Conservation (phyloP, 2,888 invertebrate genomes). For the Heteromurus nitidus region DNA sequence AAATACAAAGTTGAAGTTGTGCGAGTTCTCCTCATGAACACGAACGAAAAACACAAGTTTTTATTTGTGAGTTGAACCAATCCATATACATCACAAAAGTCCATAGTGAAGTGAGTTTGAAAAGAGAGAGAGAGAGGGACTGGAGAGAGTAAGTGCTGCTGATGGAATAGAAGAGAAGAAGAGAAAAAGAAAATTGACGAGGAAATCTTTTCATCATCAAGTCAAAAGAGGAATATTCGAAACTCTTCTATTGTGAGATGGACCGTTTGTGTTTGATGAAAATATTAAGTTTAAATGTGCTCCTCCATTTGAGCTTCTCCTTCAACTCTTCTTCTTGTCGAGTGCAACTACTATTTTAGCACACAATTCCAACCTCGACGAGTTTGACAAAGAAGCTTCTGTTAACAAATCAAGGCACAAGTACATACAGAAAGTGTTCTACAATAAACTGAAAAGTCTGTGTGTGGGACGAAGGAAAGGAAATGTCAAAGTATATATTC, state of each 20-base stretch:
- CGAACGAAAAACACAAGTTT: background rate
- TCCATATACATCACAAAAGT: background rate
- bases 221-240: constrained; percentile 27
- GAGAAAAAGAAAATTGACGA: constrained; percentile 43
- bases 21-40: constrained; percentile 9
- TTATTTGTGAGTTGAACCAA: too few species aligned
- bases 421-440: background rate
- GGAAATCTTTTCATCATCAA: constrained; percentile 52
- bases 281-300: constrained; percentile 22
- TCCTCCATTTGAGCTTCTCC: constrained; percentile 15
- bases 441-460: background rate
- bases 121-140: too few species aligned
- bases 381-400: background rate
- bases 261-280: constrained; percentile 41
- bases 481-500: constrained; percentile 28
- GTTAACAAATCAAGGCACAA: constrained; percentile 38
- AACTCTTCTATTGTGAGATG: constrained; percentile 25
- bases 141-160: too few species aligned
- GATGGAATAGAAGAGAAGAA: constrained; percentile 1
- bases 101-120: background rate
- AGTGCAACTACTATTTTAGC: constrained; percentile 7
- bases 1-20: background rate
- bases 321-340: background rate
- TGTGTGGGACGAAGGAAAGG: background rate
- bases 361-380: too few species aligned